These are phyloP conservation scores for Andricus quercusramuli DNA, from an alignment of 2,888 invertebrate genomes.

Conservation along the genomic window DNA sequence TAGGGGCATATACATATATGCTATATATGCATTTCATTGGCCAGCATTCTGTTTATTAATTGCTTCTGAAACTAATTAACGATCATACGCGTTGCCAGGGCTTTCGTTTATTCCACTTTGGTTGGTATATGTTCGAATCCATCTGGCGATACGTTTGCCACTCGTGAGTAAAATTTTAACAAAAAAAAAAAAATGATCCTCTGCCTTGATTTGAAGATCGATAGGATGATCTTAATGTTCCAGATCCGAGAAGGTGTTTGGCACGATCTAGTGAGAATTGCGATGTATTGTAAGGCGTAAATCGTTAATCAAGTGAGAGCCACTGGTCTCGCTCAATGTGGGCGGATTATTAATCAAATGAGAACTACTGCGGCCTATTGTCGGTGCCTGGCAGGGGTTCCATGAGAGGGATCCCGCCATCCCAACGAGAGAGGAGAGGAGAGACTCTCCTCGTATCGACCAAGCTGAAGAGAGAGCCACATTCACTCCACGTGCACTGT, in stretches of 20 bases:
- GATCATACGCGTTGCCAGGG: slow-evolving; percentile 22
- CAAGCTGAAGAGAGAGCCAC: slow-evolving; percentile 59
- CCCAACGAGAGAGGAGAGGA: slow-evolving; percentile 57
- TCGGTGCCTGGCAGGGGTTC: slow-evolving; percentile 70
- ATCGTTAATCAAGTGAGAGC: slow-evolving; percentile 78
- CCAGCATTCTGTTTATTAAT: slow-evolving; percentile 42
- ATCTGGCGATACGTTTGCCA: slow-evolving; percentile 5
- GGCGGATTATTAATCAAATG: slow-evolving; percentile 78
- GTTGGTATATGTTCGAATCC: slow-evolving; percentile 11
- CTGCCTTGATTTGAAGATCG: slow-evolving; percentile 5
- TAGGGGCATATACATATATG: slow-evolving; percentile 15
- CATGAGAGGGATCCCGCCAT: slow-evolving; percentile 59
- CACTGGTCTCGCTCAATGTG: slow-evolving; percentile 75
- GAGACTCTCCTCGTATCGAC: slow-evolving; percentile 69
- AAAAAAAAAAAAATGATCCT: not conserved
- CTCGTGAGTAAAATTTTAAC: not conserved
- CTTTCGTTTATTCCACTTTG: slow-evolving; percentile 1
- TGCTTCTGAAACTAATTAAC: slow-evolving; percentile 42
- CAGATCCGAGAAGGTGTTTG: not conserved
- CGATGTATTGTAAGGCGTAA: slow-evolving; percentile 42
- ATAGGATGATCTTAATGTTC: slow-evolving; percentile 15
- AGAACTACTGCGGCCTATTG: slow-evolving; percentile 77
- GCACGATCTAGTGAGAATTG: slow-evolving; percentile 8
- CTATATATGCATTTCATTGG: slow-evolving; percentile 25
- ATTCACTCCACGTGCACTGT: slow-evolving; percentile 52